Evolutionary conservation across 2,888 invertebrate species (phyloP), one percentile per base, ranked within the genome.

Genomic region (Gymnosoma rotundatum): DNA sequence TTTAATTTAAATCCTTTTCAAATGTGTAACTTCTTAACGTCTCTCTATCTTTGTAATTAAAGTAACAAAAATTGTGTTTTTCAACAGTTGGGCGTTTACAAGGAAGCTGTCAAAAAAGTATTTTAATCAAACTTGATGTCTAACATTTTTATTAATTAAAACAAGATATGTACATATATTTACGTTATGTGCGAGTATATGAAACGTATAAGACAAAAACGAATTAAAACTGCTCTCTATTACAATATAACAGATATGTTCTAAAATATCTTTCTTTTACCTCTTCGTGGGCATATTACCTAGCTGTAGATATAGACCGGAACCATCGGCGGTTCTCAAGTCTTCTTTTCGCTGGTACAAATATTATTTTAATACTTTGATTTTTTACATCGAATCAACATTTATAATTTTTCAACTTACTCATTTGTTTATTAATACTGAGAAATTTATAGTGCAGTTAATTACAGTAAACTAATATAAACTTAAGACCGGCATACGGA

Each of bases 401-500:
- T 16, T 16, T 14, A 45, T 16, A 45, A 5, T 32, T 48, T 48
- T 63, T 54, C 52, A 74, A 56, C 45, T 56, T 14, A 25, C n/a
- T 18, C 38, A 36, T 61, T 5, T 7, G 54, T 8, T 48, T 38
- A 63, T 54, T 14, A 52, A 58, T 42, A 16, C 45, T 72, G 69
- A 20, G 70, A 66, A 9, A 16, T 74, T 69, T 67, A 69, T 78
- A 32, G 58, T 78, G 74, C 72, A 70, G 66, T 67, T 83, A 79
- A 79, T 83, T 80, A 63, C 54, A 76, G 21, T 66, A 56, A 79
- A 67, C 79, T 63, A 60, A 72, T n/a, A 66, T 42, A 32, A 32
- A 32, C 8, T 32, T 79, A 54, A 61, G 67, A 61, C 83, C 76
- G 76, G 76, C 75, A 56, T 72, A 76, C 67, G 75, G 79, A 72